phyloP scores from a whole-genome alignment of 23 tunicate species.

The Ciona savignyi region DNA sequence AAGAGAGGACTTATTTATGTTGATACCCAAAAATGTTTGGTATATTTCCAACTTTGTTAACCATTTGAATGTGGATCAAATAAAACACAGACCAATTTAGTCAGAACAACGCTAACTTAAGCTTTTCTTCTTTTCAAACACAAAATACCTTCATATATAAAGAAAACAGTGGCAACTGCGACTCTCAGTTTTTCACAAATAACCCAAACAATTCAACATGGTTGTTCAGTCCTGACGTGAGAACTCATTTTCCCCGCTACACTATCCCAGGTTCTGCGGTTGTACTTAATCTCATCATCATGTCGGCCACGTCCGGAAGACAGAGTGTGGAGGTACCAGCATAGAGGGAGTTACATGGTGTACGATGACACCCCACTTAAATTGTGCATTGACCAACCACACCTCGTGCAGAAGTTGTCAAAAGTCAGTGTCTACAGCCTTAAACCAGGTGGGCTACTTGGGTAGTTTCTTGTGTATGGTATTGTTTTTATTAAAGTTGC shows the following conservation, averaged over 20 bases:
- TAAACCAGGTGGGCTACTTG: constrained; percentile 33
- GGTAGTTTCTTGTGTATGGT: neutral
- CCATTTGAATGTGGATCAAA: too few species aligned
- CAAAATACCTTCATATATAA: too few species aligned
- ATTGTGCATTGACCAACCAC: constrained; percentile 48
- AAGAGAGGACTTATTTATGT: too few species aligned
- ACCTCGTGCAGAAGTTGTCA: constrained; percentile 55
- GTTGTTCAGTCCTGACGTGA: too few species aligned
- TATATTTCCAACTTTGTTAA: too few species aligned
- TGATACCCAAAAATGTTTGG: too few species aligned
- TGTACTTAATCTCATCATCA: constrained; percentile 67
- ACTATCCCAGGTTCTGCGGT: constrained; percentile 43
- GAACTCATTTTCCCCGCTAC: neutral
- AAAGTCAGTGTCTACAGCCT: constrained; percentile 43
- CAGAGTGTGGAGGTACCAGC: constrained; percentile 66
- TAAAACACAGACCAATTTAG: too few species aligned
- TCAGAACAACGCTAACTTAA: too few species aligned
- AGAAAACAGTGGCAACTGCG: too few species aligned
- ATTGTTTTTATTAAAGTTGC: neutral
- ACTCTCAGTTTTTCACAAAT: too few species aligned
- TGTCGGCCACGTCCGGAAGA: constrained; percentile 49
- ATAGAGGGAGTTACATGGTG: constrained; percentile 52
- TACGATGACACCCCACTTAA: constrained; percentile 58
- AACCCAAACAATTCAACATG: too few species aligned
- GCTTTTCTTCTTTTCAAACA: too few species aligned